Evolutionary conservation across 2,888 invertebrate genomes (phyloP), one percentile per base, ranked within the genome.

Genomic region (Lucinisca nassula): DNA sequence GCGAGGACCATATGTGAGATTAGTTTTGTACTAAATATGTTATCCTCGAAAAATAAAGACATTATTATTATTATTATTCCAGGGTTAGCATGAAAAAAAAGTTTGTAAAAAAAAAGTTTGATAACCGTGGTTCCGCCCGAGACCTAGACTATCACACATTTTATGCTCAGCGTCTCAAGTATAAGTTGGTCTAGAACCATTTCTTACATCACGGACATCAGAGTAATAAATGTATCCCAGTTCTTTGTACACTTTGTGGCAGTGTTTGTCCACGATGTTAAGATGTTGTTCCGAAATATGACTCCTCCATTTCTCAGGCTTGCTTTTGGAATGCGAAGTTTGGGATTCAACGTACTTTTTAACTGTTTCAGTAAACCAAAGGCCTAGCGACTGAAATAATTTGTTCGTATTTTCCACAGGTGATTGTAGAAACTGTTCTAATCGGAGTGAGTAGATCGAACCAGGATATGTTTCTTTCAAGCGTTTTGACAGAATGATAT

Each of bases 391-490:
- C 1, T 81, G 12, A 38, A 87, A 83, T 38, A 89, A 14, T 24
- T 51, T 30, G 58, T 72, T 27, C 12, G 74, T 27, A 4, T 70
- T 72, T 27, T 67, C 32, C 14, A 74, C 10, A 0, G 83, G 81
- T 8, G 45, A 21, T 14, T 85, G 79, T 4, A 77, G 40, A 27
- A 90, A 21, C 51, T 87, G 81, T 75, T 90, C 90, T 67, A 87
- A 87, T 40, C 84, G 79, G 2, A 87, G 21, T 0, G 81, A 74
- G n/a, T 67, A 49, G 17, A 90, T 83, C 21, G 49, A 49, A 1
- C 67, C 61, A 0, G 85, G 79, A 70, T 77, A 78, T 35, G 21
- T 30, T 51, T 38, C 6, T 12, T 81, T 79, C 17, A 90, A 67
- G n/a, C n/a, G 17, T n/a, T 78, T 70, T 0, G 40, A 58, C 1